Base-by-base conservation (phyloP, 2,888 invertebrate genomes). In the Sphaerophoria taeniata region DNA sequence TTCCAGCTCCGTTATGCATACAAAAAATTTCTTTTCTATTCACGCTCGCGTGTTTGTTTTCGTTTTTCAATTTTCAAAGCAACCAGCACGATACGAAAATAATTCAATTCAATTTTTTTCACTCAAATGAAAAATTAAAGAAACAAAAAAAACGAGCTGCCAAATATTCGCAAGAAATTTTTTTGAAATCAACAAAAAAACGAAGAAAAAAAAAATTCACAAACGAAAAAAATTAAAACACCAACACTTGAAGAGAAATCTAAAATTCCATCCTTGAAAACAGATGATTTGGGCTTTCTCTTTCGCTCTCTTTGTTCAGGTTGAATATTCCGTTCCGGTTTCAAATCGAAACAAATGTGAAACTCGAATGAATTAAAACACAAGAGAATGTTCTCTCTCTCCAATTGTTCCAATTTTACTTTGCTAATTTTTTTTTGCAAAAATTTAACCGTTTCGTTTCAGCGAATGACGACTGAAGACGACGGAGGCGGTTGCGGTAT, bases 1-100 rank as follows among this genome's bases (percentile, higher is more conserved):
- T 77, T 76, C 73, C 85, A 74, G 63, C 65, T 77, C 77, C 85
- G 85, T 85, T 85, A 85, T 85, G 76, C 85, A 85, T 85, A 85
- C 85, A 77, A 84, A 74, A 78, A 49, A 3, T 34, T 60, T 39
- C n/a, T 60, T 11, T 67, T 82, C 60, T 63, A 70, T 36, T 9
- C 58, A 69, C 49, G 47, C 58, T 56, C 55, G 34, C 63, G 49
- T 49, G 43, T 45, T 34, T 47, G 34, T 47, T 33, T 55, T 72
- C 60, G 58, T 84, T 16, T 9, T 53, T 49, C 3, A 16, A 58
- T 14, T 6, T 34, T 39, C 16, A 1, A 7, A 12, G n/a, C n/a
- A n/a, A n/a, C n/a, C n/a, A n/a, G n/a, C n/a, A n/a, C n/a, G n/a
- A 43, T 14, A 65, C 24, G 24, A 67, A 65, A 58, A 39, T 61